Percentiles rank a stretch among this genome's conserved stretches.
These are phyloP conservation scores for Drosophila hydei DNA, from an alignment of 1,140 invertebrate species.

Conservation along the genomic window DNA sequence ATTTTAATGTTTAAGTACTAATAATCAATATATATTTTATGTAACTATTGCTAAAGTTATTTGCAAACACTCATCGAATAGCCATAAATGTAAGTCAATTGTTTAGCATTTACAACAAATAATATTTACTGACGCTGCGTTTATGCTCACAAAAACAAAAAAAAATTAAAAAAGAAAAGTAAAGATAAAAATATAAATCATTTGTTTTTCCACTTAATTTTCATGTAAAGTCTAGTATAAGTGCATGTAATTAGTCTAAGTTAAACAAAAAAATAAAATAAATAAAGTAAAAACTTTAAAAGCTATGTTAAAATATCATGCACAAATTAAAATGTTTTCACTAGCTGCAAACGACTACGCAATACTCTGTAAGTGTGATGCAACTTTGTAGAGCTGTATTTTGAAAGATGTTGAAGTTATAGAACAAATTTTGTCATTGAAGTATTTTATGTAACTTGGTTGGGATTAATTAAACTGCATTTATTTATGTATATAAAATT, in stretches of 20 bases:
- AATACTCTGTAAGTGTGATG: background rate
- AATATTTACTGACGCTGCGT: slow-evolving; percentile 30
- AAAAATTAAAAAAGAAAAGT: background rate
- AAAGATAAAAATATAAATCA: background rate
- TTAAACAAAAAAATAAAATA: slow-evolving; percentile 19
- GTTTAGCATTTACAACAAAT: slow-evolving; percentile 33
- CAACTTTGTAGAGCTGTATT: no score
- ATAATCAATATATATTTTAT: slow-evolving; percentile 3
- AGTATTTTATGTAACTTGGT: no score
- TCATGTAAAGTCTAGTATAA: slow-evolving; percentile 43
- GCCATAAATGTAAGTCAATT: slow-evolving; percentile 33
- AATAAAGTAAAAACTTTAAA: slow-evolving; percentile 24
- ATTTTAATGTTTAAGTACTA: slow-evolving; percentile 17
- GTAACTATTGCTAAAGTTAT: slow-evolving; percentile 17
- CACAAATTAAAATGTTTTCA: slow-evolving; percentile 14
- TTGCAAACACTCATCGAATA: slow-evolving; percentile 27
- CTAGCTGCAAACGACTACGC: background rate
- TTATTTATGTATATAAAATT: no score
- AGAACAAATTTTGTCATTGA: no score
- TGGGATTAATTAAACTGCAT: no score
- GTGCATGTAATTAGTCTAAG: slow-evolving; percentile 64
- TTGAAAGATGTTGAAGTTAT: no score
- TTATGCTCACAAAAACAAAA: slow-evolving; percentile 32
- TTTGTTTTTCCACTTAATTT: slow-evolving; percentile 45
- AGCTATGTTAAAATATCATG: slow-evolving; percentile 46